Percentiles rank a stretch among this genome's conserved stretches.
These are phyloP conservation scores for Myodes glareolus DNA, from an alignment of 2,113 vertebrate species.

Conservation along the genomic window DNA sequence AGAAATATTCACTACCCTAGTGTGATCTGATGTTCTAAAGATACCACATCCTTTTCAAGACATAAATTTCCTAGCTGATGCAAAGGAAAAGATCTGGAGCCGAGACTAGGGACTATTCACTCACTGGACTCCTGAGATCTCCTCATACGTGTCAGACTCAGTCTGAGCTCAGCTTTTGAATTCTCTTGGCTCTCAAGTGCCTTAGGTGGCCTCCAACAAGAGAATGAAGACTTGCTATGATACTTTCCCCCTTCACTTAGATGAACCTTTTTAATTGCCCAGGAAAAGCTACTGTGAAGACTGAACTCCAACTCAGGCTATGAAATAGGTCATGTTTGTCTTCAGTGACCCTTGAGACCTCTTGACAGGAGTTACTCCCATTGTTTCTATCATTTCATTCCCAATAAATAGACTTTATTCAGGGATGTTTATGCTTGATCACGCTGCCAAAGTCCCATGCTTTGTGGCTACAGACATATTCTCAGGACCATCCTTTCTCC, in stretches of 20 bases:
- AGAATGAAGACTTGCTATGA: background rate
- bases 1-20: slow-evolving; percentile 18
- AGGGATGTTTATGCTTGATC: background rate
- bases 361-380: background rate
- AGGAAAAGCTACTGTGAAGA: background rate
- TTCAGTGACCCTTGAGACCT: background rate
- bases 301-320: background rate
- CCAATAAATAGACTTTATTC: background rate
- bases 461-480: background rate
- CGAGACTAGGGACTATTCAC: background rate
- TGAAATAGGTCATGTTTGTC: background rate
- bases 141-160: background rate
- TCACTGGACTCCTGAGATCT: background rate
- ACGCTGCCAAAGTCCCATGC: background rate
- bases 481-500: background rate
- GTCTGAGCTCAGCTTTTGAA: background rate
- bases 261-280: background rate
- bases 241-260: background rate
- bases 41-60: slow-evolving; percentile 55
- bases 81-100: slow-evolving; percentile 24
- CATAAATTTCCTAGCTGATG: slow-evolving; percentile 60
- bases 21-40: slow-evolving; percentile 51
- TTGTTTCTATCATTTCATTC: background rate
- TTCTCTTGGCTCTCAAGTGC: background rate
- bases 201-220: background rate